Percentiles rank a stretch among this genome's conserved stretches.
Conservation (phyloP, 2,113 vertebrate genomes). For the Salminus brasiliensis region DNA sequence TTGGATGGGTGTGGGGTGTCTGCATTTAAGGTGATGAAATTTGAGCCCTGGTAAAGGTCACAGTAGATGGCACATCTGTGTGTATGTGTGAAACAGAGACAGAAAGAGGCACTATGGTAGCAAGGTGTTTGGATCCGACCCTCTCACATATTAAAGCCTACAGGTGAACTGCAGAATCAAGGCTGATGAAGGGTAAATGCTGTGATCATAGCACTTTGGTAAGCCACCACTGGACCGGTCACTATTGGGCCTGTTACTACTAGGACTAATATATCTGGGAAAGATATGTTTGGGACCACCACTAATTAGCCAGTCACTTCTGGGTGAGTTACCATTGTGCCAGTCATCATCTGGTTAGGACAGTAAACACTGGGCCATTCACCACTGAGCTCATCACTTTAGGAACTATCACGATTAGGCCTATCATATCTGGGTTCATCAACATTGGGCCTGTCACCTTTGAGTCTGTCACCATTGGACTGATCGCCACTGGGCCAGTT, state of each 20-base stretch:
- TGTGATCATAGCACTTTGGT: background rate
- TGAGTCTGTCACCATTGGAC: background rate
- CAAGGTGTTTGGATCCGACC: background rate
- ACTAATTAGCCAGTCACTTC: background rate
- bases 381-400: background rate
- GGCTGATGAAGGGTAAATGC: background rate
- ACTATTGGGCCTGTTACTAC: too few species aligned
- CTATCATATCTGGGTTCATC: background rate
- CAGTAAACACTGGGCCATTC: background rate
- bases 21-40: constrained; percentile 57
- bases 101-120: background rate
- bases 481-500: background rate
- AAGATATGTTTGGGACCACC: background rate
- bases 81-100: background rate
- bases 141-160: background rate
- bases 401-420: too few species aligned
- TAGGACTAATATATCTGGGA: background rate
- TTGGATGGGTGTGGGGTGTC: constrained; percentile 56
- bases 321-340: background rate
- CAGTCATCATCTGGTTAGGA: background rate
- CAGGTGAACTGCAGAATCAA: background rate
- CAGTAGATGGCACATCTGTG: background rate
- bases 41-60: constrained; percentile 40
- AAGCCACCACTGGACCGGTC: too few species aligned
- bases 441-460: background rate